Base-by-base conservation (phyloP, 2,797 vertebrate genomes). In the Notolepis coatsorum region DNA sequence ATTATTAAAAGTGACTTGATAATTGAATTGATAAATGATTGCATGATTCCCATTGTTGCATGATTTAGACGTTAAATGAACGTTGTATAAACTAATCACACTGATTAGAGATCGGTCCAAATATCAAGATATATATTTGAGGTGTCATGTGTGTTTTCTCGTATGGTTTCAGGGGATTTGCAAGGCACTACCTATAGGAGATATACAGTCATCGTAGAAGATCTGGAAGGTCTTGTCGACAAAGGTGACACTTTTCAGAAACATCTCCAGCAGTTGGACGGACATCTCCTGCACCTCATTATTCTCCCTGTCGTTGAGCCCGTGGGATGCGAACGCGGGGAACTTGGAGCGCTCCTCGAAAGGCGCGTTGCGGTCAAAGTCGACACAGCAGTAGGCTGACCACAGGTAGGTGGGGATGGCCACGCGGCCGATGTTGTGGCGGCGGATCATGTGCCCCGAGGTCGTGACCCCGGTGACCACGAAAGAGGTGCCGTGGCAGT, bases 331-430 rank as follows among this genome's bases (percentile, higher is more conserved):
- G 20, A 88, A 93, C 0, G 75, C 76, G 0, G 90, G 91, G 28
- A 93, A 85, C 67, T 87, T 91, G 0, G 89, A 84, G 46, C 89
- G 84, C 68, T 90, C 88, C 0, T 68, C 56, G 41, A 76, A 89
- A 0, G 90, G 89, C 1, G 89, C 83, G 0, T 91, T 92, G 71
- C 73, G 90, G 71, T 92, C 90, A 6, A 70, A 91, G 15, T 91
- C 57, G 0, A 51, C 2, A 51, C 90, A 92, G 41, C 91, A 92
- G 71, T 91, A 91, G 33, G 91, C 88, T 0, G 89, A 91, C 89
- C 89, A 91, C 17, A 91, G 31, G 47, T 84, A 90, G 35, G 84
- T 86, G 2, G 90, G 91, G 63, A 93, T 74, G 43, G 82, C 84
- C 47, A 90, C 75, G 1, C 88, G 86, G 71, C 91, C 75, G 55